Percentiles rank a stretch among this genome's conserved stretches.
phyloP scores from a whole-genome alignment of 92 coral and sea anemone species.

The Paramuricea clavata region DNA sequence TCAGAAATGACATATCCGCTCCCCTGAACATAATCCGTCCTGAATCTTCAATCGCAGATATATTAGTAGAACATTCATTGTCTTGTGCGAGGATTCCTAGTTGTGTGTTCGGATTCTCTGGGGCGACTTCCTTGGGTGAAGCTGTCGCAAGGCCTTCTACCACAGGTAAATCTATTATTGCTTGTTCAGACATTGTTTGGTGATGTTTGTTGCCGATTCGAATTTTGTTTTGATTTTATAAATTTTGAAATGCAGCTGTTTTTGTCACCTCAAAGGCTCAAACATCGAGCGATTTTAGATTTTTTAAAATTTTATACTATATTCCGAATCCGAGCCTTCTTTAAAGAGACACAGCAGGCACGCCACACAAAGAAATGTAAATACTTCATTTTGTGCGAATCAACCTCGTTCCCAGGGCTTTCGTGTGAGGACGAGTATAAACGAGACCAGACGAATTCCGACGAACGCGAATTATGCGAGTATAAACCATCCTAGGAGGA shows the following conservation, averaged over 20 bases:
- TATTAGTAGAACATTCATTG: neutral
- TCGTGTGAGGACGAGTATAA: no score
- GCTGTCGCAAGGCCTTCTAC: neutral
- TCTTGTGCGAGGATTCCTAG: no score
- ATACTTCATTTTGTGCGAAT: neutral
- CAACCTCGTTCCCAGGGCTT: no score
- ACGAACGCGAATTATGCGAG: no score
- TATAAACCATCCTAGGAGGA: no score
- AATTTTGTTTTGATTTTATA: neutral
- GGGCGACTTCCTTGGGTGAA: neutral
- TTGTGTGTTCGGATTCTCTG: neutral
- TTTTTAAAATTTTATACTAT: no score
- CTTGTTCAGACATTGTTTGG: neutral
- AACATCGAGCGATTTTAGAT: no score
- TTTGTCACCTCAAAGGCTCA: no score
- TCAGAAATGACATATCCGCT: slow-evolving; percentile 24
- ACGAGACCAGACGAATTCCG: no score
- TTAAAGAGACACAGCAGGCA: neutral
- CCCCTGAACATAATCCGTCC: slow-evolving; percentile 31
- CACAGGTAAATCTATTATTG: neutral
- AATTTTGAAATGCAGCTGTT: neutral
- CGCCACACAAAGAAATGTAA: neutral
- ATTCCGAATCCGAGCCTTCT: neutral
- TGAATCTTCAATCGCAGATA: slow-evolving; percentile 1
- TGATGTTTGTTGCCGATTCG: neutral